Evolutionary conservation across 1,140 invertebrate species (phyloP).

Genomic region (Anthonomus grandis): DNA sequence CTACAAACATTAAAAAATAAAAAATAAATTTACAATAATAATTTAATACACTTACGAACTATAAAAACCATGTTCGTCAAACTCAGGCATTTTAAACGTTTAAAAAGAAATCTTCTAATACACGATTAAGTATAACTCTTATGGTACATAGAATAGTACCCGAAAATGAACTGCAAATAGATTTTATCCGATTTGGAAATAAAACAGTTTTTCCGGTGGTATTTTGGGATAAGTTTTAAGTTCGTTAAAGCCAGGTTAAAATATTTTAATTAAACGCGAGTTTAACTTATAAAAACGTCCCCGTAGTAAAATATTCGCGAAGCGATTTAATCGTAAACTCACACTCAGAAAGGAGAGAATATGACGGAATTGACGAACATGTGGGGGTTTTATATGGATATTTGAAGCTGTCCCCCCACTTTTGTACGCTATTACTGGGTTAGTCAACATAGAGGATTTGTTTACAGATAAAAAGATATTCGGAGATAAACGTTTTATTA

Average conservation of each 20-base stretch:
- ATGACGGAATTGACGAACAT: too few relatives aligned
- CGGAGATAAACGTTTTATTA: too few relatives aligned
- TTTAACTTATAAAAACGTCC: too few relatives aligned
- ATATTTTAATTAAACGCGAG: too few relatives aligned
- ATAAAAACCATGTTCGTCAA: constrained; percentile 16
- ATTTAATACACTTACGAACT: constrained; percentile 21
- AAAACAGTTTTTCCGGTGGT: constrained; percentile 31
- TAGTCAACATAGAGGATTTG: too few relatives aligned
- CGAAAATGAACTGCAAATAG: constrained; percentile 43
- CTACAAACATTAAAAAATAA: constrained; percentile 35
- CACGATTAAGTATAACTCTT: constrained; percentile 44
- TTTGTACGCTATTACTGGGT: too few relatives aligned
- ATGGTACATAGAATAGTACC: constrained; percentile 46
- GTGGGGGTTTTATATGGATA: too few relatives aligned
- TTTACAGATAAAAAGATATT: too few relatives aligned
- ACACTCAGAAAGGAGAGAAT: too few relatives aligned
- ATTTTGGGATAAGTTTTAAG: constrained; percentile 31
- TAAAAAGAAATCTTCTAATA: not conserved
- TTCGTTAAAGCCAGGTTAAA: constrained; percentile 18
- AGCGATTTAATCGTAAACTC: too few relatives aligned
- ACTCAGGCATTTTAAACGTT: constrained; percentile 44
- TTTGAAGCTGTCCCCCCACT: too few relatives aligned
- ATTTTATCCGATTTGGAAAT: constrained; percentile 41
- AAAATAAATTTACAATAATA: constrained; percentile 1
- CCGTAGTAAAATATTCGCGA: too few relatives aligned